Base-by-base conservation (phyloP, 2,888 invertebrate genomes). In the Conistra vaccinii region DNA sequence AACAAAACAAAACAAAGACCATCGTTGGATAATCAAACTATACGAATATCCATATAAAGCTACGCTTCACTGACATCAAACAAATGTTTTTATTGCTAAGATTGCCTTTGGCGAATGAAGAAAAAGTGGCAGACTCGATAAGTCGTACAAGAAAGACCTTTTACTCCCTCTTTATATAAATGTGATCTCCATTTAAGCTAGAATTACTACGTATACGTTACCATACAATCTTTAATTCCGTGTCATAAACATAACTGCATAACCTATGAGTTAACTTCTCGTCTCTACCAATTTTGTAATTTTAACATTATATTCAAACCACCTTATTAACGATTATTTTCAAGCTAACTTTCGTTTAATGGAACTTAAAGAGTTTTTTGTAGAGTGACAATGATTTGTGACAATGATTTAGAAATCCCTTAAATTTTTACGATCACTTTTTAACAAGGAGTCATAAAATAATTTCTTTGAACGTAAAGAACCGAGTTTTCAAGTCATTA, bases 371-470 rank as follows among this genome's bases (percentile, higher is more conserved):
- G 14, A 67, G 63, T 58, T 68, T 72, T 74, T 69, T 81, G 88
- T 91, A 90, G 86, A 79, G 89, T 88, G 80, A 78, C 88, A 87
- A 78, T 76, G 74, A 81, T 85, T 85, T 74, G 89, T 88, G 80
- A 78, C 88, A 87, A 78, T 76, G 74, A 81, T 85, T 85, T 74
- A 69, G 55, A 71, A 78, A 51, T 45, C 23, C 45, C 58, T 42
- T 74, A 70, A 63, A 68, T 57, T 76, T 78, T 73, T 45, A 87
- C 62, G 69, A 76, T n/a, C 39, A 48, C n/a, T 58, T 71, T 69
- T 66, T 23, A 73, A 80, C 67, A 70, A 73, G 58, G 45, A 75
- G 45, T 53, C 67, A 39, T 73, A 57, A 74, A 57, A 73, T 70
- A 32, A 80, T 73, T 72, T 72, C n/a, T 80, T 66, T 58, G 66